A percentile compares a stretch with the other conserved stretches of the same genome.
These are phyloP conservation scores for Lasioglossum morio DNA, from an alignment of 2,888 invertebrate species.

Conservation along the genomic window DNA sequence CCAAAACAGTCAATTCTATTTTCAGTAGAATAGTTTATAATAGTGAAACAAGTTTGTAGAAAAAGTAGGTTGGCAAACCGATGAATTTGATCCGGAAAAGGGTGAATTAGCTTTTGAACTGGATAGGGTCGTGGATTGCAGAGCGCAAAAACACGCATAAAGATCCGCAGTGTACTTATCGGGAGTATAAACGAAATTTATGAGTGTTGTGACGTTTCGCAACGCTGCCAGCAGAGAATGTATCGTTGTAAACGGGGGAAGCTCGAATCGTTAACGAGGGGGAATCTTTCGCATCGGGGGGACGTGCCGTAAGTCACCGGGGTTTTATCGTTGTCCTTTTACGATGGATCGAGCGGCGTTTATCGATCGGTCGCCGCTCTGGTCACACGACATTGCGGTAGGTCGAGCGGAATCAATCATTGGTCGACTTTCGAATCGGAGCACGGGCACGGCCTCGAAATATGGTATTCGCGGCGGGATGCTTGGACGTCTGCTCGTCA, in stretches of 20 bases:
- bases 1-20: not conserved
- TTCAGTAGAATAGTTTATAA: not conserved
- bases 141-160: not conserved
- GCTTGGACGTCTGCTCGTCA: conserved; percentile 58
- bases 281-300: not conserved
- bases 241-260: not conserved
- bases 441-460: conserved; percentile 17
- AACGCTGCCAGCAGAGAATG: not conserved
- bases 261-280: not conserved
- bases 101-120: not conserved
- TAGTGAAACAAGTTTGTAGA: not conserved
- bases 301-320: not conserved
- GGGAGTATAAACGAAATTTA: not conserved
- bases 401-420: conserved; percentile 13
- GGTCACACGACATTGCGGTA: not conserved
- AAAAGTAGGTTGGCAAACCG: not conserved
- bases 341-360: not conserved
- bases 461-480: conserved; percentile 61
- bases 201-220: not conserved
- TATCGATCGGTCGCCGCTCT: conserved; percentile 4
- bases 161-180: not conserved
- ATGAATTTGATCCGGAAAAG: not conserved
- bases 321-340: not conserved
- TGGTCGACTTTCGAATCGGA: conserved; percentile 14
- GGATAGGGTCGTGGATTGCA: not conserved